These are phyloP conservation scores for Sarcoramphus papa DNA, from an alignment of 2,797 vertebrate species.

Conservation along the genomic window DNA sequence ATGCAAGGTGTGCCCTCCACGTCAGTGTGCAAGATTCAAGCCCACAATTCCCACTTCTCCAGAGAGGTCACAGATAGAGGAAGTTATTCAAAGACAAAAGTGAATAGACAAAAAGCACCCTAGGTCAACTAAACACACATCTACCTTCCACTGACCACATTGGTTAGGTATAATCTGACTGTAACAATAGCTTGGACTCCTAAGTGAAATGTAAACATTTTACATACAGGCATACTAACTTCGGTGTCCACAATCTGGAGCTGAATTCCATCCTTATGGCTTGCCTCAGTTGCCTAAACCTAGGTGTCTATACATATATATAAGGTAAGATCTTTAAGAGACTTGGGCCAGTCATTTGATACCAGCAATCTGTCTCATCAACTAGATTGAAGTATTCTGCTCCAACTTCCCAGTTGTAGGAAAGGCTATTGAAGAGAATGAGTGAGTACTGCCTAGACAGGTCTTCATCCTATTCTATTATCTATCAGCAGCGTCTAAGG, in stretches of 20 bases:
- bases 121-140: neutral
- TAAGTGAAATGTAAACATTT: neutral
- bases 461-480: neutral
- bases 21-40: neutral
- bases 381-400: neutral
- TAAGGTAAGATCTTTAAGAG: neutral
- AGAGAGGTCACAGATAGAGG: neutral
- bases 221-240: neutral
- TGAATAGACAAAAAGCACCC: neutral
- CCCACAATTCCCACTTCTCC: neutral
- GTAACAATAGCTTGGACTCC: neutral
- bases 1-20: neutral
- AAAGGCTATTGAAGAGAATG: neutral
- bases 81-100: neutral
- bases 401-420: neutral
- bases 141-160: accelerated
- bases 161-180: neutral
- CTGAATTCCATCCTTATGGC: neutral
- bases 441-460: neutral
- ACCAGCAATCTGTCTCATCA: neutral
- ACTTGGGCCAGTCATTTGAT: neutral
- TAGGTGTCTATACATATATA: neutral
- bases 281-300: neutral
- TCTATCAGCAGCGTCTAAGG: neutral
- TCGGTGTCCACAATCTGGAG: neutral